Evolutionary conservation across 2,888 invertebrate species (phyloP).

Genomic region (Drosophila conformis): DNA sequence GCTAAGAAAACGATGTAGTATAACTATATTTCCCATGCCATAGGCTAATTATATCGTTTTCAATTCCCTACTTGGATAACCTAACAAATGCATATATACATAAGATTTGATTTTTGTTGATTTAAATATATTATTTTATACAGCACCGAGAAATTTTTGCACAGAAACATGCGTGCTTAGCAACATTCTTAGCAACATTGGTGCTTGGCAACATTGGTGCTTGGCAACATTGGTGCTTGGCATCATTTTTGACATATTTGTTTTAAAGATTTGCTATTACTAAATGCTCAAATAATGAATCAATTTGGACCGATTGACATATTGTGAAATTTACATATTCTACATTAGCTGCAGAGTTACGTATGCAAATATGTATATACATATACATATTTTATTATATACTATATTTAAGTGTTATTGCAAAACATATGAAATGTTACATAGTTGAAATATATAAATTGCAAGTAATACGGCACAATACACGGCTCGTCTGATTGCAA

Average conservation of each 20-base stretch:
- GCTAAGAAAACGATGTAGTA: not conserved
- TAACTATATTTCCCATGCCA: not conserved
- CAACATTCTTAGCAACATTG: conserved; percentile 19
- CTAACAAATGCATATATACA: not conserved
- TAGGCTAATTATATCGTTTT: not conserved
- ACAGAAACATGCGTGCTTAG: not conserved
- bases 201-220: conserved; percentile 7
- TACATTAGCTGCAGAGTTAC: not conserved
- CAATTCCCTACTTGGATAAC: not conserved
- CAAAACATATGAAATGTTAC: conserved; percentile 50
- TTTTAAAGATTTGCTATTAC: not conserved
- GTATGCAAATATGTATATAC: not conserved
- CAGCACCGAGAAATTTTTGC: not conserved
- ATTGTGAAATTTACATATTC: not conserved
- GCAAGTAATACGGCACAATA: conserved; percentile 55
- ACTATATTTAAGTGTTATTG: conserved; percentile 29
- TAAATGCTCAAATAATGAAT: not conserved
- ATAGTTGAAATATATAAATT: conserved; percentile 62
- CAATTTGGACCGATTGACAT: not conserved
- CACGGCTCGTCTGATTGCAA: conserved; percentile 26
- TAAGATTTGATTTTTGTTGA: not conserved
- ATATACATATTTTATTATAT: conserved; percentile 18
- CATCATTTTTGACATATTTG: conserved; percentile 2
- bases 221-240: not conserved
- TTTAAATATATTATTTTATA: not conserved